phyloP scores from a whole-genome alignment of 64 coral and sea anemone species.

The Actinia equina region DNA sequence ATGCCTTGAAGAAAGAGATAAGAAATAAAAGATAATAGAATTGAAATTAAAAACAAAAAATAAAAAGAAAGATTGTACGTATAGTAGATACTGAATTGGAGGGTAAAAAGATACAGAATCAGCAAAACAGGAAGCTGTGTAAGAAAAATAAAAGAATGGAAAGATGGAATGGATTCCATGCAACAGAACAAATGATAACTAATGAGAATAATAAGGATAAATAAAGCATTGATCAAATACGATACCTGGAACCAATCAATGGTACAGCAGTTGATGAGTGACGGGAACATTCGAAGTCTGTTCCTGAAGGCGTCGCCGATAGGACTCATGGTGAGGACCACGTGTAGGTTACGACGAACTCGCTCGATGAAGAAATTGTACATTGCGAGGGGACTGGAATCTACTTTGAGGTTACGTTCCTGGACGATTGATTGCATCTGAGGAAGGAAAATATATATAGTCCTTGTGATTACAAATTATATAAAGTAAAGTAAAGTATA shows the following conservation, averaged over 20 bases:
- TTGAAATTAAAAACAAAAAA: neutral
- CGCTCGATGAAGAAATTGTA: constrained; percentile 97
- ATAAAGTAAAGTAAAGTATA: neutral
- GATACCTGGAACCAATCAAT: constrained; percentile 99
- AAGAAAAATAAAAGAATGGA: too few species aligned
- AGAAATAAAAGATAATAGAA: neutral
- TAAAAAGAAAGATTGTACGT: too few species aligned
- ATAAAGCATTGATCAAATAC: neutral
- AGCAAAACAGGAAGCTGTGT: neutral
- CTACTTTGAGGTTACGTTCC: constrained; percentile 86
- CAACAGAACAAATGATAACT: neutral
- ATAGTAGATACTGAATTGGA: too few species aligned
- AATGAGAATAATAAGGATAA: neutral
- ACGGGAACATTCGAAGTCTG: constrained; percentile 91
- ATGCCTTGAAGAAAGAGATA: constrained; percentile 38
- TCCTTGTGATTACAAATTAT: neutral
- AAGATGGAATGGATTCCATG: too few species aligned
- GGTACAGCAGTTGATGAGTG: constrained; percentile 95
- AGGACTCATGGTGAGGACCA: constrained; percentile 93
- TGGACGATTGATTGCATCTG: constrained; percentile 95
- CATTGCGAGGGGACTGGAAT: constrained; percentile 95
- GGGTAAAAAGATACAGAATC: neutral
- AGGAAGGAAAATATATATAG: neutral
- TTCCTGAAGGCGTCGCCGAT: constrained; percentile 96
- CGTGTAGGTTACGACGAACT: constrained; percentile 83